phyloP scores from a whole-genome alignment of 2,113 vertebrate species.

The Pygoscelis adeliae region DNA sequence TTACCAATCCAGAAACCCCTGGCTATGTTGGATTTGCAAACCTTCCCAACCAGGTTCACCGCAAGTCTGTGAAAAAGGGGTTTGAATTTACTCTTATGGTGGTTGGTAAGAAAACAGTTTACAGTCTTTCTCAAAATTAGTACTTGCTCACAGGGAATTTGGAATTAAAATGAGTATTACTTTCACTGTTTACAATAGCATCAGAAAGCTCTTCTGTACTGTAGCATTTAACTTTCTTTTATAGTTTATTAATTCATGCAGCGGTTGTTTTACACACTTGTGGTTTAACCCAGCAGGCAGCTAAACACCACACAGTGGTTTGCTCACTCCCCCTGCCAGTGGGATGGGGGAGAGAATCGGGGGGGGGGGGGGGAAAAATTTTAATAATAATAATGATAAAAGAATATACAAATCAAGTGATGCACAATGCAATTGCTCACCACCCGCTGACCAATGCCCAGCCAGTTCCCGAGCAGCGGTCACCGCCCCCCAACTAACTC shows the following conservation, averaged over 20 bases:
- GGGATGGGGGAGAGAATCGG: too few species aligned
- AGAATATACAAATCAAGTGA: too few species aligned
- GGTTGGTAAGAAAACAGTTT: constrained; percentile 85
- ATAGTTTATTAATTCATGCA: neutral
- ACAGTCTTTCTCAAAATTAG: neutral
- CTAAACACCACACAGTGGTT: too few species aligned
- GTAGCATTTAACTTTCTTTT: neutral
- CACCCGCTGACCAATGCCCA: too few species aligned
- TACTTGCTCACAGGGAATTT: neutral
- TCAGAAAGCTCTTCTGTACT: neutral
- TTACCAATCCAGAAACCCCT: constrained; percentile 95
- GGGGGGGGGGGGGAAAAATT: too few species aligned
- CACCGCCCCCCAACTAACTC: too few species aligned
- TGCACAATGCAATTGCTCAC: too few species aligned
- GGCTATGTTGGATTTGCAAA: constrained; percentile 98
- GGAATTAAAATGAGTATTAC: neutral
- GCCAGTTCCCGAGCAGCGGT: too few species aligned
- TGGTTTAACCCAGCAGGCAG: too few species aligned
- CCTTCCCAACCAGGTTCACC: constrained; percentile 97
- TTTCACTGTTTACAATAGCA: neutral
- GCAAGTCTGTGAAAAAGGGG: constrained; percentile 98
- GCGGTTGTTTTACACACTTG: neutral
- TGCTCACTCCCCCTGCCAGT: too few species aligned
- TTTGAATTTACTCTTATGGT: constrained; percentile 99
- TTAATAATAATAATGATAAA: too few species aligned